Evolutionary conservation across 2,113 vertebrate species (phyloP).

Genomic region (Struthidea cinerea): DNA sequence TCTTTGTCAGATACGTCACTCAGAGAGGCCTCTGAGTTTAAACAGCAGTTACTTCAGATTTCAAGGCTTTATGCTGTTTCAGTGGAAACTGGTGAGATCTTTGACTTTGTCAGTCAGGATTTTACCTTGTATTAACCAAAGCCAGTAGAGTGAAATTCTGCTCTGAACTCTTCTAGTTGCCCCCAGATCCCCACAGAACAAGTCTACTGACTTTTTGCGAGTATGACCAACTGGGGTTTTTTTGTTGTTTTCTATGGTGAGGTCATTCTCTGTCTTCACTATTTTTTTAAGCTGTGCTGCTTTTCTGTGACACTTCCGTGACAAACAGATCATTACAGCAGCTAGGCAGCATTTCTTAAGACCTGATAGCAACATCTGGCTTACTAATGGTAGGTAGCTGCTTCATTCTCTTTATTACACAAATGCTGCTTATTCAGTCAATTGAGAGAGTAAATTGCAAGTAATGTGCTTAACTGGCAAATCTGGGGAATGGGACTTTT

Average conservation of each 20-base stretch:
- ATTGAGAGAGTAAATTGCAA: background rate
- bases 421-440: background rate
- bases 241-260: background rate
- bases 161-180: background rate
- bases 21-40: background rate
- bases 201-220: background rate
- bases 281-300: background rate
- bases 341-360: background rate
- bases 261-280: background rate
- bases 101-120: background rate
- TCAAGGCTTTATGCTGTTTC: background rate
- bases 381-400: background rate
- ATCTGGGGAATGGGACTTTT: slow-evolving; percentile 23
- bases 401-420: background rate
- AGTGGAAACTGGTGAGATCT: background rate
- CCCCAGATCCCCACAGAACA: background rate
- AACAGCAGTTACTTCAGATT: background rate
- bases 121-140: background rate
- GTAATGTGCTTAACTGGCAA: slow-evolving; percentile 31
- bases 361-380: background rate
- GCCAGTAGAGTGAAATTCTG: background rate
- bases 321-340: background rate
- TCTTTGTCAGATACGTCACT: background rate
- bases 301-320: background rate
- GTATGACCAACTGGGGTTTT: accelerated